phyloP scores from a whole-genome alignment of 2,113 vertebrate species.

The Elaphurus davidianus region DNA sequence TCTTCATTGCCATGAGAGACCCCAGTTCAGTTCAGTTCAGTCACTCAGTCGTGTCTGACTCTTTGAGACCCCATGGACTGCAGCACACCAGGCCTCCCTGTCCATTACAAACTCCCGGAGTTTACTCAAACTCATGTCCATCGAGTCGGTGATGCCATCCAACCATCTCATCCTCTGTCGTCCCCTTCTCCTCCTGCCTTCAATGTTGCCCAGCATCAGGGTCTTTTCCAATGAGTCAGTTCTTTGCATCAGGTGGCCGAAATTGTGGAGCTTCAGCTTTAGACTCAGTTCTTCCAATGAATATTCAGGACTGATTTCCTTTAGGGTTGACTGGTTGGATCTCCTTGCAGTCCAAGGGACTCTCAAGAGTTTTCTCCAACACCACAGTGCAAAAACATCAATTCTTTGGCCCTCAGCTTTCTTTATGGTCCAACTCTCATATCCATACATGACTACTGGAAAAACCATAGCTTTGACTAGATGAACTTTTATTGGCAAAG shows the following conservation, averaged over 20 bases:
- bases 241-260: background rate
- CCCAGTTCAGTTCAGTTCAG: background rate
- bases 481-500: background rate
- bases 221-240: background rate
- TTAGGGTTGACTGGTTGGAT: background rate
- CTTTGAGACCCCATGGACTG: background rate
- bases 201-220: background rate
- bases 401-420: background rate
- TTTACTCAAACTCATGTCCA: background rate
- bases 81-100: background rate
- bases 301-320: background rate
- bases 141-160: fast-evolving
- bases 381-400: background rate
- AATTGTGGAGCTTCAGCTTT: background rate
- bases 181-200: background rate
- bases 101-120: background rate
- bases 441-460: background rate
- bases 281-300: background rate
- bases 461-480: background rate
- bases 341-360: background rate
- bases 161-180: background rate
- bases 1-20: background rate
- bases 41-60: fast-evolving
- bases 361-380: background rate
- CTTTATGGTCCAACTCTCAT: background rate